A percentile compares a stretch with the other conserved stretches of the same genome.
Evolutionary conservation across 1,140 invertebrate species (phyloP).

Genomic region (Drosophila mojavensis): DNA sequence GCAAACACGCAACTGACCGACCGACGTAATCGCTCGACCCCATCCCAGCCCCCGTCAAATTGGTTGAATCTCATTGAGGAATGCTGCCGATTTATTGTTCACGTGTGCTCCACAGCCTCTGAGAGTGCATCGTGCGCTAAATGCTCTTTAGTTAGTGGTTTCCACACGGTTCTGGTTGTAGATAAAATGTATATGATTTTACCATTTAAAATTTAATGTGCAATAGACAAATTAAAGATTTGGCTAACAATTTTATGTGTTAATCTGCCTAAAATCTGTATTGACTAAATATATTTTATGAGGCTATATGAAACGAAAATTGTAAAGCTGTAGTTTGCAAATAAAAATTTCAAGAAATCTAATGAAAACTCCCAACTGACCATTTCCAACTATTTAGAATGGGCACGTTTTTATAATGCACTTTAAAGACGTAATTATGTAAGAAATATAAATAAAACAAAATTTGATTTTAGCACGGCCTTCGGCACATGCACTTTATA

Average conservation of each 20-base stretch:
- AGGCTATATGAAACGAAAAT: too few relatives aligned
- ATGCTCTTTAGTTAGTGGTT: neutral
- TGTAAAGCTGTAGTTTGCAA: too few relatives aligned
- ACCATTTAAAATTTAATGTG: slow-evolving; percentile 2
- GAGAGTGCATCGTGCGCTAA: neutral
- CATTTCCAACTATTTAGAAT: neutral
- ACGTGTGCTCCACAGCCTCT: neutral
- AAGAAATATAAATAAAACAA: neutral
- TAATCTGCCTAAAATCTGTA: too few relatives aligned
- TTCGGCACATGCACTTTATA: slow-evolving; percentile 61
- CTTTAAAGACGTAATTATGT: too few relatives aligned
- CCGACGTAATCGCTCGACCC: slow-evolving; percentile 3
- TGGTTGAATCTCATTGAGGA: slow-evolving; percentile 27
- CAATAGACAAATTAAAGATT: neutral
- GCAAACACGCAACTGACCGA: neutral
- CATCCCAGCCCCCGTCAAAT: neutral
- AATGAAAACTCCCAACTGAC: too few relatives aligned
- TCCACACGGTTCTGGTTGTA: too few relatives aligned
- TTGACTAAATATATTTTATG: too few relatives aligned
- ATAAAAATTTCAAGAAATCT: too few relatives aligned
- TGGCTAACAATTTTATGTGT: neutral
- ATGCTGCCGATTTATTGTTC: neutral
- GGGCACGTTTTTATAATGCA: too few relatives aligned
- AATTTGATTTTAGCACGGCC: slow-evolving; percentile 56
- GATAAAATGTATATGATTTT: too few relatives aligned